Conservation (phyloP, 2,113 vertebrate species). For the Pluvianellus socialis region DNA sequence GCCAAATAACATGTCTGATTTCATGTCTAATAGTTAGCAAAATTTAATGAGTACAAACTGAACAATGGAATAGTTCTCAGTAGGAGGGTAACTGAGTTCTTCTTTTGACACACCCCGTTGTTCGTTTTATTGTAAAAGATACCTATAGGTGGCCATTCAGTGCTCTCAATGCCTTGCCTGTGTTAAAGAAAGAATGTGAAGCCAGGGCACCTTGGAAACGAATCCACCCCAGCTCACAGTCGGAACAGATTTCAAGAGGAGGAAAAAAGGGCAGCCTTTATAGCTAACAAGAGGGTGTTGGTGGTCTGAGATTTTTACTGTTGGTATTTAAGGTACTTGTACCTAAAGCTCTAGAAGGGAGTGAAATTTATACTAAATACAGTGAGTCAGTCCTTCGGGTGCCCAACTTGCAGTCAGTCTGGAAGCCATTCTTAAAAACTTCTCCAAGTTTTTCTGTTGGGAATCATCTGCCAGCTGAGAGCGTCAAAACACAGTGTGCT, state of each 20-base stretch:
- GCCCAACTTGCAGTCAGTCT: background rate
- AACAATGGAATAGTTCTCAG: background rate
- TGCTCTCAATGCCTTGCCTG: background rate
- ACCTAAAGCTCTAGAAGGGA: background rate
- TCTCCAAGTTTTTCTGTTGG: background rate
- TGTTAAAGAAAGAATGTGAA: background rate
- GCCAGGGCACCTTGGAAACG: background rate
- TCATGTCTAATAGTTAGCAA: slow-evolving; percentile 26
- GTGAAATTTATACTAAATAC: background rate
- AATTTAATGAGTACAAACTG: slow-evolving; percentile 39
- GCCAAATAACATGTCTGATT: slow-evolving; percentile 18
- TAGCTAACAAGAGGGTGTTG: background rate
- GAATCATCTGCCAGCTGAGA: background rate
- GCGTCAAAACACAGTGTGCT: background rate
- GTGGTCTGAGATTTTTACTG: background rate
- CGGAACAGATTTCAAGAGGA: background rate
- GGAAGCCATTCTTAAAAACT: background rate
- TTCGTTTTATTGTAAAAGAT: background rate
- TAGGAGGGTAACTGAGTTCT: background rate
- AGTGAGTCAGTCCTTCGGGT: background rate
- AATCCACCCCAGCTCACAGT: background rate
- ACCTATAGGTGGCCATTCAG: background rate
- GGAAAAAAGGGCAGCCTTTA: background rate
- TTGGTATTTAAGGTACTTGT: background rate
- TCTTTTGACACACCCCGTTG: slow-evolving; percentile 7